A percentile compares a stretch with the other conserved stretches of the same genome.
These are phyloP conservation scores for Ramphastos sulfuratus DNA, from an alignment of 2,113 vertebrate genomes.

Conservation along the genomic window DNA sequence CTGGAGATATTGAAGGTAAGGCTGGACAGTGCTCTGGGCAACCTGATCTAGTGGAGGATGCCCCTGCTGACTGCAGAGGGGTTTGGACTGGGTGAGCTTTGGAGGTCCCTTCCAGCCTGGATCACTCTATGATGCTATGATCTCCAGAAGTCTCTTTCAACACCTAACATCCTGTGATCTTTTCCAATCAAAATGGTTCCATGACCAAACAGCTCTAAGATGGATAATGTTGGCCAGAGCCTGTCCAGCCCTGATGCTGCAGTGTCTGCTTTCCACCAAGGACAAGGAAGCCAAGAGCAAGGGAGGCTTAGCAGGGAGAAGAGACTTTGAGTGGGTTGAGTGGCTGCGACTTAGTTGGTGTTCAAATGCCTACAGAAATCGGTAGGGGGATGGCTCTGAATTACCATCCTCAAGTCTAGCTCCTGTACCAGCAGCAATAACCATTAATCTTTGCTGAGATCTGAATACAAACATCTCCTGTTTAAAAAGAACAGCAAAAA, in stretches of 20 bases:
- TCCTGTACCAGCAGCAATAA: constrained; percentile 30
- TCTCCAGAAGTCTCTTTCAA: no score
- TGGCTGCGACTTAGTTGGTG: background rate
- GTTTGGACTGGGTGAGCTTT: no score
- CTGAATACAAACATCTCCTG: background rate
- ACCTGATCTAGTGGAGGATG: no score
- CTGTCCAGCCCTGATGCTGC: background rate
- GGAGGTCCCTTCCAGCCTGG: no score
- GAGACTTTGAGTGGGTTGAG: background rate
- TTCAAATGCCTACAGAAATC: background rate
- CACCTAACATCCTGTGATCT: no score
- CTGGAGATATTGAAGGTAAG: no score
- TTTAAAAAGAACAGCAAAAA: constrained; percentile 6
- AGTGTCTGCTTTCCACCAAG: background rate
- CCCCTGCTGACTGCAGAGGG: no score
- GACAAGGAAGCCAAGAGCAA: background rate
- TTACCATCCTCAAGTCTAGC: constrained; percentile 2
- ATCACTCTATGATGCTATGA: no score
- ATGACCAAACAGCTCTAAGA: no score
- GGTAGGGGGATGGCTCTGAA: background rate
- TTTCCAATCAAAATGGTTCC: no score
- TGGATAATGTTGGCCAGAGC: no score
- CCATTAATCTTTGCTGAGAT: constrained; percentile 46
- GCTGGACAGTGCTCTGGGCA: no score
- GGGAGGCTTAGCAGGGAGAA: background rate